Percentiles rank a stretch among this genome's conserved stretches.
These are phyloP conservation scores for Tribolium castaneum DNA, from an alignment of 1,140 invertebrate genomes.

Conservation along the genomic window DNA sequence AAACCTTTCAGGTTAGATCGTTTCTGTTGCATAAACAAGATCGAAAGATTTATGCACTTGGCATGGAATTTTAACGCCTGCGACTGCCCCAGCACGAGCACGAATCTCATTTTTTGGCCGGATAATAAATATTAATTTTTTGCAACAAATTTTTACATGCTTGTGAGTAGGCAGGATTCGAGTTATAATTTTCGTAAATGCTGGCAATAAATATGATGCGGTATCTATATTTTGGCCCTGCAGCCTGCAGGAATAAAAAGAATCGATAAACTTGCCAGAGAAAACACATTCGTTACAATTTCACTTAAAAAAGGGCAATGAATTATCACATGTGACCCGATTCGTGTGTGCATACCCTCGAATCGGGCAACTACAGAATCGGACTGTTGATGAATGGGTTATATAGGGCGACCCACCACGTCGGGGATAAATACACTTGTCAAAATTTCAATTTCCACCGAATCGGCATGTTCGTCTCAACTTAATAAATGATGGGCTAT, in stretches of 20 bases:
- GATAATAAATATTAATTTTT: neutral
- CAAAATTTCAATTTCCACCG: conserved; percentile 62
- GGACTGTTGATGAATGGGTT: conserved; percentile 51
- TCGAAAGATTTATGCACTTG: conserved; percentile 18
- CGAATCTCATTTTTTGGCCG: neutral
- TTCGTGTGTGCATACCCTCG: conserved; percentile 15
- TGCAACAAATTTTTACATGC: neutral
- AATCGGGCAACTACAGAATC: conserved; percentile 43
- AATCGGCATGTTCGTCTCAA: conserved; percentile 47
- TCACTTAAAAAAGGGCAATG: conserved; percentile 23
- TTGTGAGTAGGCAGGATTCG: no score
- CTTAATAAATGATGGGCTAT: conserved; percentile 22
- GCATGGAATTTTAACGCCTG: neutral
- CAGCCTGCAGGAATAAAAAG: neutral
- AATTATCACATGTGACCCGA: conserved; percentile 30
- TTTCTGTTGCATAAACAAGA: conserved; percentile 16
- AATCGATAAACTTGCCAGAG: conserved; percentile 16
- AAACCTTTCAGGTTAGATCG: conserved; percentile 17
- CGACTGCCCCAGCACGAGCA: neutral
- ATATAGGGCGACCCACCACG: conserved; percentile 49
- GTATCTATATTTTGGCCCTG: neutral
- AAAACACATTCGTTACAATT: conserved; percentile 15
- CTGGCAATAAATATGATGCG: neutral
- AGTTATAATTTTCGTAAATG: neutral
- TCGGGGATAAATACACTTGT: conserved; percentile 62